Percentiles rank a stretch among this genome's conserved stretches.
phyloP scores from a whole-genome alignment of 2,113 vertebrate species.

The Suncus etruscus region DNA sequence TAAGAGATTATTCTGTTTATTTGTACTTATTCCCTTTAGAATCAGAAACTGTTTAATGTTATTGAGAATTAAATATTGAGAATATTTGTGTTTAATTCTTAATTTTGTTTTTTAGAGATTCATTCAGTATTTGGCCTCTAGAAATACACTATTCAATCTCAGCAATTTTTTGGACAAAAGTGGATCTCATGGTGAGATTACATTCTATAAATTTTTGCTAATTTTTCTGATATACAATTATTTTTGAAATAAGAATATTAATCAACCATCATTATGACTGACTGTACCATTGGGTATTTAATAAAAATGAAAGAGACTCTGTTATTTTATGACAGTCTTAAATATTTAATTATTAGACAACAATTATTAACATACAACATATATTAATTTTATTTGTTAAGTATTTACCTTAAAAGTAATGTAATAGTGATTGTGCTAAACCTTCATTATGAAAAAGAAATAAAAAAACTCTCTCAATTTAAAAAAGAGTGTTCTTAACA shows the following conservation, averaged over 20 bases:
- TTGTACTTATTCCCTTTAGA: neutral
- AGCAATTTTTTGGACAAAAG: conserved; percentile 99
- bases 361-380: neutral
- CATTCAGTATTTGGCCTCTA: conserved; percentile 99
- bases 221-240: conserved; percentile 1
- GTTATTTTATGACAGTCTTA: conserved; percentile 21
- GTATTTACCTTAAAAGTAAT: neutral
- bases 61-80: neutral
- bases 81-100: neutral
- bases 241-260: neutral
- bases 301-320: conserved; percentile 20
- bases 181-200: conserved; percentile 95
- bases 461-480: conserved; percentile 1
- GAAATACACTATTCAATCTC: conserved; percentile 99
- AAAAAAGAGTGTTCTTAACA: conserved; percentile 21
- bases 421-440: neutral
- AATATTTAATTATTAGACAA: conserved; percentile 38
- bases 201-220: conserved; percentile 17
- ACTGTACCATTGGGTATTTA: neutral
- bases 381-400: conserved; percentile 43
- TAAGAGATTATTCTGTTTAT: neutral
- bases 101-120: conserved; percentile 92
- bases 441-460: neutral
- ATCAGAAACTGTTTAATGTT: conserved; percentile 26
- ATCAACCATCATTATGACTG: neutral